These are phyloP conservation scores for Gymnocheta viridis DNA, from an alignment of 2,888 invertebrate genomes.

Conservation along the genomic window DNA sequence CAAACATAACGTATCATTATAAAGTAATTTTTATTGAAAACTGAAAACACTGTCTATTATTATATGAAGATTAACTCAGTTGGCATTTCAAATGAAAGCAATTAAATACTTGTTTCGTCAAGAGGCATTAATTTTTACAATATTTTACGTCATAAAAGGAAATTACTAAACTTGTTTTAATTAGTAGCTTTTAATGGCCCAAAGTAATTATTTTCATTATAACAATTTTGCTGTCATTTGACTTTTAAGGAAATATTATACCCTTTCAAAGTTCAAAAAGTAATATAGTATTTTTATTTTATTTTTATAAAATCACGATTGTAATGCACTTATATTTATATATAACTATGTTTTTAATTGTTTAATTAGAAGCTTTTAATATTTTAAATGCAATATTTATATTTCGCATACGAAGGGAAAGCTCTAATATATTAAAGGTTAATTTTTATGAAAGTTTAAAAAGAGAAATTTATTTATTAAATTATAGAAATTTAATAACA, in stretches of 20 bases:
- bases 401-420: background rate
- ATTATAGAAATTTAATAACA: no score
- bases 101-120: slow-evolving; percentile 11
- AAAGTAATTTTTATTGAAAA: background rate
- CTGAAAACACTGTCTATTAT: background rate
- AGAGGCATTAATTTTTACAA: slow-evolving; percentile 17
- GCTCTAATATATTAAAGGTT: background rate
- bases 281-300: background rate
- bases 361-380: background rate
- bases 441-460: background rate
- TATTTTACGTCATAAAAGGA: slow-evolving; percentile 17
- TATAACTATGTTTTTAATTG: background rate
- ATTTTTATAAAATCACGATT: slow-evolving; percentile 10
- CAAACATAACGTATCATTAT: no score
- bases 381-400: background rate
- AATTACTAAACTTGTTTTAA: slow-evolving; percentile 29
- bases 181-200: slow-evolving; percentile 27
- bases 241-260: background rate
- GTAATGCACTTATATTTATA: background rate
- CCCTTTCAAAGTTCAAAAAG: slow-evolving; percentile 46
- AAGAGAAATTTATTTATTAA: background rate
- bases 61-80: background rate
- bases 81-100: slow-evolving; percentile 10
- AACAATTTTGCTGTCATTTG: background rate
- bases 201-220: slow-evolving; percentile 15